Percentiles rank a stretch among this genome's conserved stretches.
Conservation (phyloP, 2,113 vertebrate genomes). For the Panthera leo region DNA sequence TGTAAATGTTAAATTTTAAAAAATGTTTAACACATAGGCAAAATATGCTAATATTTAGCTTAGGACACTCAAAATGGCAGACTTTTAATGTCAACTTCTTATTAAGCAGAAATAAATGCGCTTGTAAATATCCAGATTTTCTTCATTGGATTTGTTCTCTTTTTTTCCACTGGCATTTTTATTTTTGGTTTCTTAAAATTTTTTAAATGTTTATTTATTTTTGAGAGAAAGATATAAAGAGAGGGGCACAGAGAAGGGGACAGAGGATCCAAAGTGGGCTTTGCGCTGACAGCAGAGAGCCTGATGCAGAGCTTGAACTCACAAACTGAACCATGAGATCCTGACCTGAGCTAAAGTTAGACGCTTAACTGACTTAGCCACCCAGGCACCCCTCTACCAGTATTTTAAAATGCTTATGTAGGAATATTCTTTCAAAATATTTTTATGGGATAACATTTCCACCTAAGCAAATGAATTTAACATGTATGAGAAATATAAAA, state of each 20-base stretch:
- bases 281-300: too few species aligned
- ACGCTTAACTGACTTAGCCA: too few species aligned
- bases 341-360: too few species aligned
- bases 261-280: too few species aligned
- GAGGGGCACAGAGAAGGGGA: too few species aligned
- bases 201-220: too few species aligned
- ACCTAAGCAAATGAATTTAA: constrained; percentile 28
- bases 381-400: background rate
- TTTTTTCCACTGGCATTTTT: constrained; percentile 18
- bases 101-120: constrained; percentile 40
- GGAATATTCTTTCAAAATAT: background rate
- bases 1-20: constrained; percentile 1
- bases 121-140: constrained; percentile 31
- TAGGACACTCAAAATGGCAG: constrained; percentile 23
- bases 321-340: too few species aligned
- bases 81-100: constrained; percentile 2
- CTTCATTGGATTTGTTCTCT: background rate
- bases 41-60: constrained; percentile 13
- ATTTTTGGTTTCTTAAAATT: too few species aligned
- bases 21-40: background rate
- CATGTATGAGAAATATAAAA: background rate
- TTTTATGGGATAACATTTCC: background rate
- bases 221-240: too few species aligned
- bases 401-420: constrained; percentile 35
- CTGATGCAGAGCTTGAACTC: too few species aligned